Percentiles rank a stretch among this genome's conserved stretches.
phyloP scores from a whole-genome alignment of 2,888 invertebrate species.

The Megalurothrips usitatus region DNA sequence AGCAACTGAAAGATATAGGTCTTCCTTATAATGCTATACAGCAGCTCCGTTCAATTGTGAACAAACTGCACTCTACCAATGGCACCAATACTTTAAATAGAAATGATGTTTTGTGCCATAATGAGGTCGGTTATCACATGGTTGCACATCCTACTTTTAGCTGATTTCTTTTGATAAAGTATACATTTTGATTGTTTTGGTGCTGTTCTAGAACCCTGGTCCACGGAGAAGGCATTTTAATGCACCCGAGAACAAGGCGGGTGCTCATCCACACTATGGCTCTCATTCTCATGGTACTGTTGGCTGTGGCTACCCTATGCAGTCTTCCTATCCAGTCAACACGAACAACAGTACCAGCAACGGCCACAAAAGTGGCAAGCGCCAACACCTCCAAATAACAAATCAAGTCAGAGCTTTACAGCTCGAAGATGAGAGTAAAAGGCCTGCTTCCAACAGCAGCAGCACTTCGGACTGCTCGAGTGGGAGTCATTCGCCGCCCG shows the following conservation, averaged over 20 bases:
- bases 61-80: slow-evolving; percentile 43
- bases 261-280: not conserved
- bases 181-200: not conserved
- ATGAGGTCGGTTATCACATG: not conserved
- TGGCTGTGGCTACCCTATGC: not conserved
- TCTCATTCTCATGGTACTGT: not conserved
- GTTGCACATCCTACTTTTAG: not conserved
- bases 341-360: slow-evolving; percentile 43
- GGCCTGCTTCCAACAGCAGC: slow-evolving; percentile 52
- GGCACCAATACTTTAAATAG: slow-evolving; percentile 37
- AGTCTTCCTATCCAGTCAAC: slow-evolving; percentile 29
- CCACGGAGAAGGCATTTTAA: not conserved
- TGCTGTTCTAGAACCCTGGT: not conserved
- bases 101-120: not conserved
- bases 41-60: slow-evolving; percentile 56
- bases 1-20: slow-evolving; percentile 57
- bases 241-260: not conserved
- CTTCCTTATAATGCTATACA: slow-evolving; percentile 51
- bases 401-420: slow-evolving; percentile 40
- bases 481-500: slow-evolving; percentile 54
- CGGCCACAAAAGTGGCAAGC: slow-evolving; percentile 42
- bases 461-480: slow-evolving; percentile 51
- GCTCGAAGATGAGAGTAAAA: slow-evolving; percentile 50
- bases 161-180: not conserved
- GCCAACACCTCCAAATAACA: slow-evolving; percentile 43